These are phyloP conservation scores for Strigops habroptila DNA, from an alignment of 2,113 vertebrate species.

Conservation along the genomic window DNA sequence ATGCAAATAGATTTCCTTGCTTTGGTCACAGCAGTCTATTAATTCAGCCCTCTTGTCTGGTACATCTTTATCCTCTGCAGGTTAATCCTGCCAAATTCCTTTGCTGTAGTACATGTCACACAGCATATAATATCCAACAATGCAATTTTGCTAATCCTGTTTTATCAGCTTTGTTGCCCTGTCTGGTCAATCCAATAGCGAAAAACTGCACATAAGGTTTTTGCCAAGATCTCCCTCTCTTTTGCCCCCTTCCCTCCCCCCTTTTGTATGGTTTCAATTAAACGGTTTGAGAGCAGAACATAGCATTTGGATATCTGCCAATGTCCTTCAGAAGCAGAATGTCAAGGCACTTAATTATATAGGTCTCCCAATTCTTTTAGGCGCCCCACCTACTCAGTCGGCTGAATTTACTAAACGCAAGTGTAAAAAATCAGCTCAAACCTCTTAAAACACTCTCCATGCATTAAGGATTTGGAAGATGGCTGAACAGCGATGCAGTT, in stretches of 20 bases:
- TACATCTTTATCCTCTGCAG: constrained; percentile 77
- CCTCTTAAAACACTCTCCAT: constrained; percentile 15
- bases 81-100: constrained; percentile 83
- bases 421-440: constrained; percentile 33
- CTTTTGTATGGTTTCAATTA: constrained; percentile 75
- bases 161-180: constrained; percentile 80
- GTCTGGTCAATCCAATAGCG: constrained; percentile 78
- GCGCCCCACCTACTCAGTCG: constrained; percentile 30
- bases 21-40: constrained; percentile 72
- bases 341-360: constrained; percentile 73
- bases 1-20: constrained; percentile 70
- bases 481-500: background rate
- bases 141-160: constrained; percentile 81
- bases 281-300: constrained; percentile 72
- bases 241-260: background rate
- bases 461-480: constrained; percentile 25
- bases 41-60: constrained; percentile 76
- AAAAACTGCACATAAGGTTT: constrained; percentile 72
- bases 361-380: constrained; percentile 49
- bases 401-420: constrained; percentile 34
- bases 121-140: constrained; percentile 80
- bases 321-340: constrained; percentile 81
- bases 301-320: constrained; percentile 75
- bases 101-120: constrained; percentile 73
- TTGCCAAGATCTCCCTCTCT: constrained; percentile 66